Conservation (phyloP, 2,888 invertebrate genomes). For the Aethes cnicana region DNA sequence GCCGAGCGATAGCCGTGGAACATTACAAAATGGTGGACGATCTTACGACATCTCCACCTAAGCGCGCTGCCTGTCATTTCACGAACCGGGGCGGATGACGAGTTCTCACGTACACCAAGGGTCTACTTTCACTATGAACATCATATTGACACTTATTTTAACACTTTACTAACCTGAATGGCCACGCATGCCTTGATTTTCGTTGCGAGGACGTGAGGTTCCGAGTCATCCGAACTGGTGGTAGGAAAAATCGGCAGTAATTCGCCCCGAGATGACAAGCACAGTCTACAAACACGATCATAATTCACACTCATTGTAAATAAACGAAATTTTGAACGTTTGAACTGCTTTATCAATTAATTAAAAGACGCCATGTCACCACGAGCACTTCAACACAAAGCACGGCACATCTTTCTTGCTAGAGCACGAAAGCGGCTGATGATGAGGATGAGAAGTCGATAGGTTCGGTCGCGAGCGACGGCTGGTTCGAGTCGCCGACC, state of each 20-base stretch:
- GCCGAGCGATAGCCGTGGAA: slow-evolving; percentile 77
- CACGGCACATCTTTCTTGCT: slow-evolving; percentile 79
- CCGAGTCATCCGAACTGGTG: slow-evolving; percentile 80
- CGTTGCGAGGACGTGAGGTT: slow-evolving; percentile 80
- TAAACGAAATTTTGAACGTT: slow-evolving; percentile 65
- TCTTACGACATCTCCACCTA: slow-evolving; percentile 83
- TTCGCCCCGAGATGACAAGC: slow-evolving; percentile 83
- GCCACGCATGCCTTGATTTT: slow-evolving; percentile 86
- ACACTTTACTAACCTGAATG: slow-evolving; percentile 83
- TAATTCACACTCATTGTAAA: slow-evolving; percentile 81
- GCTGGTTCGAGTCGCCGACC: slow-evolving; percentile 80
- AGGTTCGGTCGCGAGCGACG: slow-evolving; percentile 76
- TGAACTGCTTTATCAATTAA: slow-evolving; percentile 63
- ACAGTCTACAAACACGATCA: slow-evolving; percentile 84
- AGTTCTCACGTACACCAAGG: slow-evolving; percentile 76
- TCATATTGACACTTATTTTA: slow-evolving; percentile 58
- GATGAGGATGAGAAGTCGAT: slow-evolving; percentile 83
- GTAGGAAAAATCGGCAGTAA: slow-evolving; percentile 83
- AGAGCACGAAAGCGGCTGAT: slow-evolving; percentile 82
- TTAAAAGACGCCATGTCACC: slow-evolving; percentile 81
- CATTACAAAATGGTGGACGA: slow-evolving; percentile 83
- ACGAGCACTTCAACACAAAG: slow-evolving; percentile 80
- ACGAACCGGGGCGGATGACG: slow-evolving; percentile 79
- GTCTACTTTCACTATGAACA: slow-evolving; percentile 80
- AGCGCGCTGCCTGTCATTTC: slow-evolving; percentile 77